phyloP scores from a whole-genome alignment of 2,888 invertebrate genomes.

The Limnephilus rhombicus region DNA sequence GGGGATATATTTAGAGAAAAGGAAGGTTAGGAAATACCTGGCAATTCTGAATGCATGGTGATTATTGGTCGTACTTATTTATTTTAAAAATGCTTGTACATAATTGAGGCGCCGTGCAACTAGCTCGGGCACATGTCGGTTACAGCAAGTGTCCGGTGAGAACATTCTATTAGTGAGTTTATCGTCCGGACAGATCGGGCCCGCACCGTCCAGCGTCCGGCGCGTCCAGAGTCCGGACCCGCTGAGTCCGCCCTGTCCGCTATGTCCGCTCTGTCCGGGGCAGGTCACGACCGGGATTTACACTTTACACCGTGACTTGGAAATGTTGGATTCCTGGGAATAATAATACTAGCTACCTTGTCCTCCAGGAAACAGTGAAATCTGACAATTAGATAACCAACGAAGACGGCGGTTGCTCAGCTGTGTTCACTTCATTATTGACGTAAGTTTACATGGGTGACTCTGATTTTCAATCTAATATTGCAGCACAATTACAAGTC shows the following conservation, averaged over 20 bases:
- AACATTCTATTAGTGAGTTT: constrained; percentile 28
- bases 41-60: no score
- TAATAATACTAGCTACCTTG: not conserved
- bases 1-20: no score
- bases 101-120: not conserved
- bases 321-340: not conserved
- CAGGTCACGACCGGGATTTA: constrained; percentile 21
- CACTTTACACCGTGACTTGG: not conserved
- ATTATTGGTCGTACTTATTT: no score
- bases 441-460: not conserved
- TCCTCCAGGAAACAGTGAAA: not conserved
- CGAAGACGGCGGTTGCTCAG: not conserved
- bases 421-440: not conserved
- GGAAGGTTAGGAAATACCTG: no score
- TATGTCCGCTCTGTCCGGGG: not conserved
- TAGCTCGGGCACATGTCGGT: not conserved
- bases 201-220: no score
- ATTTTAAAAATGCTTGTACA: not conserved
- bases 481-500: no score
- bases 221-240: no score
- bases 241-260: not conserved
- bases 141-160: not conserved
- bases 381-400: not conserved
- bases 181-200: not conserved
- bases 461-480: no score